phyloP scores from a whole-genome alignment of 1,140 invertebrate species.

The Ectropis grisescens region DNA sequence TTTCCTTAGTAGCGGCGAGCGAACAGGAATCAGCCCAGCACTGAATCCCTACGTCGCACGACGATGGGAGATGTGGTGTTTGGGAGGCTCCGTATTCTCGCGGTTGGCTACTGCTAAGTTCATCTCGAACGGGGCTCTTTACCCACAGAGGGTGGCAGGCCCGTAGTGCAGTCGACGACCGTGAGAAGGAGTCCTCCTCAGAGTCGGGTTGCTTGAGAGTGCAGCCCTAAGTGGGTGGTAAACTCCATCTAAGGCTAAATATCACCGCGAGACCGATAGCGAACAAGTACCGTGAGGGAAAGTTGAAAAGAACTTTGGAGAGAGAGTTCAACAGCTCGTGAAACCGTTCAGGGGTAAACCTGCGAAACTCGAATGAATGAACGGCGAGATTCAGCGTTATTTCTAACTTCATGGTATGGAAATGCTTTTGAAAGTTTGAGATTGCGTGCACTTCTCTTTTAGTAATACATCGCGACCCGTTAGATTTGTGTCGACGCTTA shows the following conservation, averaged over 20 bases:
- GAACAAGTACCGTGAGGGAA: constrained; percentile 93
- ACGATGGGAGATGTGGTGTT: constrained; percentile 78
- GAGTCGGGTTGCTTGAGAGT: constrained; percentile 89
- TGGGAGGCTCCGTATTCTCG: constrained; percentile 65
- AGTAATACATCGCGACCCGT: constrained; percentile 49
- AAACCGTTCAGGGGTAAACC: constrained; percentile 83
- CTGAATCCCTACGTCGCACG: constrained; percentile 55
- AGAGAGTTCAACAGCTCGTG: constrained; percentile 90
- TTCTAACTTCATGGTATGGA: constrained; percentile 39
- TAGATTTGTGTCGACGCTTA: constrained; percentile 31
- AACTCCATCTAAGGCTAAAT: constrained; percentile 91
- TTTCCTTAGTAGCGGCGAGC: constrained; percentile 90
- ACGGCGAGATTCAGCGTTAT: constrained; percentile 68
- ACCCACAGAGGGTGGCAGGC: constrained; percentile 81
- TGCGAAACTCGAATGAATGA: constrained; percentile 72
- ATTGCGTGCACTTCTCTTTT: constrained; percentile 57
- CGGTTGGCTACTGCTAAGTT: constrained; percentile 71
- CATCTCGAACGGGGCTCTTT: constrained; percentile 77
- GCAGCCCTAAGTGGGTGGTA: constrained; percentile 88
- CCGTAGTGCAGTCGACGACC: constrained; percentile 70
- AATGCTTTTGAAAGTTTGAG: constrained; percentile 27
- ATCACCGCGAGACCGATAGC: constrained; percentile 87
- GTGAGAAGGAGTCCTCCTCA: constrained; percentile 73
- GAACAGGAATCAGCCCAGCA: constrained; percentile 84
- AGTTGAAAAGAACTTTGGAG: constrained; percentile 92